Conservation (phyloP, 1,140 invertebrate species). For the Drosophila bifasciata region DNA sequence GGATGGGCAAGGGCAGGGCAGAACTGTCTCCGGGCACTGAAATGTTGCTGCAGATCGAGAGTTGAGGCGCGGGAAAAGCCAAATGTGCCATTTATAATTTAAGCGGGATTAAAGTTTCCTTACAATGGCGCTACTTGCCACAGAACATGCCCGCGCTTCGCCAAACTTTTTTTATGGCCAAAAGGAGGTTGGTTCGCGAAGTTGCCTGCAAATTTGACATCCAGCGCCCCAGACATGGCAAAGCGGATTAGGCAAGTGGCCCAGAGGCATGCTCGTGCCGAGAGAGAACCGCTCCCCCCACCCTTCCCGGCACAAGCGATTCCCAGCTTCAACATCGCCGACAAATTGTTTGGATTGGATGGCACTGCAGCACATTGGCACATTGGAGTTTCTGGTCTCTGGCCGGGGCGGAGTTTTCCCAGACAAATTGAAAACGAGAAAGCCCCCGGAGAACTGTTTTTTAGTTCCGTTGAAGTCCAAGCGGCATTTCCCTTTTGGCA, state of each 20-base stretch:
- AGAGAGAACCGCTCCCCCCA: slow-evolving; percentile 23
- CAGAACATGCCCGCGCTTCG: slow-evolving; percentile 76
- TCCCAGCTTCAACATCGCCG: slow-evolving; percentile 39
- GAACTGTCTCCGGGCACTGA: no score
- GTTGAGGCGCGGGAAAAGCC: slow-evolving; percentile 38
- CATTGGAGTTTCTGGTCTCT: no score
- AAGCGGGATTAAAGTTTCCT: slow-evolving; percentile 78
- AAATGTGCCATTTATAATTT: slow-evolving; percentile 82
- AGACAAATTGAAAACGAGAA: slow-evolving; percentile 37
- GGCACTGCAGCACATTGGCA: slow-evolving; percentile 2
- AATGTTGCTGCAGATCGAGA: slow-evolving; percentile 16
- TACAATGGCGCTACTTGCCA: slow-evolving; percentile 72
- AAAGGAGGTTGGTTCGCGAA: slow-evolving; percentile 15
- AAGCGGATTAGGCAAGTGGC: slow-evolving; percentile 74
- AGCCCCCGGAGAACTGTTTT: slow-evolving; percentile 24
- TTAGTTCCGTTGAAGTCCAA: slow-evolving; percentile 22
- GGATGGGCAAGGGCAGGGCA: no score
- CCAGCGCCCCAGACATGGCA: slow-evolving; percentile 67
- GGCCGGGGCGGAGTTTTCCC: slow-evolving; percentile 16
- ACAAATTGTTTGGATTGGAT: slow-evolving; percentile 30
- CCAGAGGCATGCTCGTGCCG: slow-evolving; percentile 32
- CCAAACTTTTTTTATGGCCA: slow-evolving; percentile 70
- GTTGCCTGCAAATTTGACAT: slow-evolving; percentile 76
- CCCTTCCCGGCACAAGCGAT: slow-evolving; percentile 1
- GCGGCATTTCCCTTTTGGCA: slow-evolving; percentile 43